Base-by-base conservation (phyloP, 2,888 invertebrate genomes). In the Polylopha cassiicola region DNA sequence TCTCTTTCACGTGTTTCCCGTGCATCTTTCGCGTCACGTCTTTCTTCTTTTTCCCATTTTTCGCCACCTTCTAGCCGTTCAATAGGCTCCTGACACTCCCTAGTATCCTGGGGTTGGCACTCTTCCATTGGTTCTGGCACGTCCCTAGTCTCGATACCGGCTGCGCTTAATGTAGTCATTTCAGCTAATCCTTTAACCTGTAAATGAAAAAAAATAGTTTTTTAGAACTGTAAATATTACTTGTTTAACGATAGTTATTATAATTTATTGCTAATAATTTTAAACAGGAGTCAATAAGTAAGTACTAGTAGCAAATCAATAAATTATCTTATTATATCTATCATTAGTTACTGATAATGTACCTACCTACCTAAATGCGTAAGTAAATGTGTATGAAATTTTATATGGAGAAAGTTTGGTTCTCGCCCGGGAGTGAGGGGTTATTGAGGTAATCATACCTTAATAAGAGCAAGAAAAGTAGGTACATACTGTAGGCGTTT, bases 111-210 rank as follows among this genome's bases (percentile, higher is more conserved):
- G 31, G 71, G 54, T 58, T 72, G 77, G 55, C 81, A 76, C 65
- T 84, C 82, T 58, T 84, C 85, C 85, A 85, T 85, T 58, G 81
- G 77, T 70, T 84, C 85, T 66, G 76, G 62, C 50, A 81, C 81
- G 65, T 69, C 81, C 65, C 76, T 76, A 54, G 71, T 68, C 55
- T 76, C 82, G 58, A 89, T 87, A 66, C 89, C 79, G 57, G 89
- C 89, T 57, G 89, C 88, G 67, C 91, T 92, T 75, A 93, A 87
- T 74, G 93, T 93, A 72, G 95, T 95, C 93, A 95, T 95, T 86
- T 95, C 95, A 82, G 95, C 95, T 71, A 96, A 87, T 68, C 95
- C 95, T 86, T 95, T 95, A 48, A 95, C 89, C 89, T 89, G 58
- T 26, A 72, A 69, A 38, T 16, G n/a, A 34, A 17, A 17, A 27